These are phyloP conservation scores for Phenacoccus solenopsis DNA, from an alignment of 1,140 invertebrate species.

Conservation along the genomic window DNA sequence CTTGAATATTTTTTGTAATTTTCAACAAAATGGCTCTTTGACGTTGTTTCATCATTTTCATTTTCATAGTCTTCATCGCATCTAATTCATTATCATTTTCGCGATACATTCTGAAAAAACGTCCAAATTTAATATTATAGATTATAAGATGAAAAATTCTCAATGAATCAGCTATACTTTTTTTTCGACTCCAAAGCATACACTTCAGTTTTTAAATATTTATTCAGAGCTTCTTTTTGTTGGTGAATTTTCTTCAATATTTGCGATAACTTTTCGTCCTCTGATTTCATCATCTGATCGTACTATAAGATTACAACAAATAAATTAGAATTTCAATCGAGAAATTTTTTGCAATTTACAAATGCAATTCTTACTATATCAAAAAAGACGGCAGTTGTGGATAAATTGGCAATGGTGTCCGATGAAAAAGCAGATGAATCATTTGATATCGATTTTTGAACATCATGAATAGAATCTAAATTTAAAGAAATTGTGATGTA, in stretches of 20 bases:
- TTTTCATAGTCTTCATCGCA: background rate
- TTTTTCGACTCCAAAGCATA: background rate
- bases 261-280: background rate
- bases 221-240: slow-evolving; percentile 6
- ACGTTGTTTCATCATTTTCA: background rate
- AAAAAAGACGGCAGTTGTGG: background rate
- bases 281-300: slow-evolving; percentile 1
- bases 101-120: background rate
- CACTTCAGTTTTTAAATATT: slow-evolving; percentile 1
- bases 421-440: background rate
- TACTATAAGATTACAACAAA: background rate
- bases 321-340: too few relatives aligned
- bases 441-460: background rate
- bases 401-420: background rate
- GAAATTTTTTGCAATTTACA: too few relatives aligned
- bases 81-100: background rate
- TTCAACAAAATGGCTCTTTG: background rate
- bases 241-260: slow-evolving; percentile 6
- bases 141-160: background rate
- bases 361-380: background rate
- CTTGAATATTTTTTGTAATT: background rate
- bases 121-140: background rate
- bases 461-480: background rate
- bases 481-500: background rate
- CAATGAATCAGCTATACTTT: background rate